Percentiles rank a stretch among this genome's conserved stretches.
Evolutionary conservation across 2,113 vertebrate genomes (phyloP).

Genomic region (Ursus arctos): DNA sequence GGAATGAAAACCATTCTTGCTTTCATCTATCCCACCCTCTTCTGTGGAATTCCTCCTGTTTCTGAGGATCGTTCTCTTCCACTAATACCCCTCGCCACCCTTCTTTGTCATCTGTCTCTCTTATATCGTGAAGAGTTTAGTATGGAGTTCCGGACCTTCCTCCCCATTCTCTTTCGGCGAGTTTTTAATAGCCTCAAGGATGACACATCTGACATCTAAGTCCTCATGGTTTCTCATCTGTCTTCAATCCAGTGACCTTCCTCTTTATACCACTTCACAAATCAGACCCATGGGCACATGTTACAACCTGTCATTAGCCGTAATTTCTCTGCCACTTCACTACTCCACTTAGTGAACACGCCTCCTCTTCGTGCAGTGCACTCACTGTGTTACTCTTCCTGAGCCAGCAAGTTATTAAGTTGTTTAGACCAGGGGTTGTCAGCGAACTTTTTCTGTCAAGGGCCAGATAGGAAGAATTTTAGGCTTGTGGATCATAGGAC

Average conservation of each 20-base stretch:
- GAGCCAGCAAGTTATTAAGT: not conserved
- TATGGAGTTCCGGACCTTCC: not conserved
- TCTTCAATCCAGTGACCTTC: not conserved
- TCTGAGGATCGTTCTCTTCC: not conserved
- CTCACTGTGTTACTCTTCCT: not conserved
- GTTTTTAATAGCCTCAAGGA: not conserved
- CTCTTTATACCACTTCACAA: not conserved
- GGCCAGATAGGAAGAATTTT: not conserved
- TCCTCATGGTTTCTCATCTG: not conserved
- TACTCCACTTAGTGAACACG: no score
- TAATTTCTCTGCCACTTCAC: not conserved
- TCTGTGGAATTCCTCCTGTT: not conserved
- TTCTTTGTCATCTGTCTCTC: not conserved
- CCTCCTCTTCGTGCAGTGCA: not conserved
- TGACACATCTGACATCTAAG: not conserved
- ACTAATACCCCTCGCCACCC: not conserved
- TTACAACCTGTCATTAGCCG: not conserved
- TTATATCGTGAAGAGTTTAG: not conserved
- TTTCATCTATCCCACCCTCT: not conserved
- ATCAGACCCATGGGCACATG: not conserved
- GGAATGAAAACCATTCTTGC: not conserved
- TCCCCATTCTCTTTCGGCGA: not conserved
- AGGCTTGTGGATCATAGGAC: not conserved
- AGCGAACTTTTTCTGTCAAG: not conserved
- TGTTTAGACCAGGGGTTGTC: not conserved